Evolutionary conservation across 1,140 invertebrate genomes (phyloP), one percentile per base, ranked within the genome.

Genomic region (Bombus confusus): DNA sequence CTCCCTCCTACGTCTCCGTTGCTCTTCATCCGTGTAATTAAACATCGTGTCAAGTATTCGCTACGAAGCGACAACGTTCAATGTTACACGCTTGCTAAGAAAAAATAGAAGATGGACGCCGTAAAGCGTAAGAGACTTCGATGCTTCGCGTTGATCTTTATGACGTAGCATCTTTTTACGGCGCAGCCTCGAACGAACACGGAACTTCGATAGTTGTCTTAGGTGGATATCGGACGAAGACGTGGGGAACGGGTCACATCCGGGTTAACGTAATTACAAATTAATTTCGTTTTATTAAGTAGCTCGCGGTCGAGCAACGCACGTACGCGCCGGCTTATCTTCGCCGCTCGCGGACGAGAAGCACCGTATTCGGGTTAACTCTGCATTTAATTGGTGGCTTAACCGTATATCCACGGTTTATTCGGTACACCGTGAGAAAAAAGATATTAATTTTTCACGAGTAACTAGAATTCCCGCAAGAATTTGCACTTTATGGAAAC

Each of bases 351-450:
- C 64, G 52, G 12, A 28, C 37, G 41, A 84, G 75, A 79, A 43
- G 64, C 75, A 78, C 79, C 72, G 75, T 86, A 89, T 89, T 89
- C 88, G 88, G 87, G 87, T 89, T 89, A 89, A 89, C 86, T 89
- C 86, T 68, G 88, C 71, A 89, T 89, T 89, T 89, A 89, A 89
- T 89, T 89, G 87, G 64, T 71, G 84, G 83, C 80, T 89, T 89
- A 89, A 86, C 87, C 77, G 88, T 86, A 89, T 83, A 74, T 85
- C 78, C 77, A 81, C 59, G 75, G 64, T 52, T 80, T 81, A 66
- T 74, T 74, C 78, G 69, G 77, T 22, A 37, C 71, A 37, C 71
- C 83, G 83, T 81, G 77, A 74, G 83, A 85, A 81, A 80, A 80
- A 74, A 74, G 69, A 81, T 73, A 81, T 80, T 80, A 85, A 80